Percentiles rank a stretch among this genome's conserved stretches.
These are phyloP conservation scores for Cataglyphis livida DNA, from an alignment of 2,888 invertebrate species.

Conservation along the genomic window DNA sequence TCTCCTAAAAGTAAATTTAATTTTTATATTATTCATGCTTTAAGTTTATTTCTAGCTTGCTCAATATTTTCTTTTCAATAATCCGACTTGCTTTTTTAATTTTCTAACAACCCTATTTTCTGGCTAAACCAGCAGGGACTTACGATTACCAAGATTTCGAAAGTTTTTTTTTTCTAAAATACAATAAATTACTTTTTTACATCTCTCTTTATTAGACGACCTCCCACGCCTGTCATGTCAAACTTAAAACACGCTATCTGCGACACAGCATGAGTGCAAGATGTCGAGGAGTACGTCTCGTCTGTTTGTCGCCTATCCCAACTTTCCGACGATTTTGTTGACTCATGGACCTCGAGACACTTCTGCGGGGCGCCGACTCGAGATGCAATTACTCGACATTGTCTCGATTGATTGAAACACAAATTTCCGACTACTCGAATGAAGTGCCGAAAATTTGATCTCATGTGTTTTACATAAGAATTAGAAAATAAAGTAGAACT, in stretches of 20 bases:
- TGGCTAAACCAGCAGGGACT: no score
- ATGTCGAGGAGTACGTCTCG: constrained; percentile 61
- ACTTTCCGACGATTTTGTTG: constrained; percentile 46
- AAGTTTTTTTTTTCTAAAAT: not conserved
- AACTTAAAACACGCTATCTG: constrained; percentile 46
- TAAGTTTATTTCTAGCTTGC: no score
- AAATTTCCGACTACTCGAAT: constrained; percentile 3
- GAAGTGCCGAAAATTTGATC: not conserved
- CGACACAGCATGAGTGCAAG: constrained; percentile 55
- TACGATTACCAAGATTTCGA: not conserved
- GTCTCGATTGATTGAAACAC: constrained; percentile 56
- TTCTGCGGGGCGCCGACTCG: constrained; percentile 58
- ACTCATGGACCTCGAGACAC: constrained; percentile 56
- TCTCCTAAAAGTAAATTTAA: no score
- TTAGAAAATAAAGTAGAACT: not conserved
- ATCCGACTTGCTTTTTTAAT: no score
- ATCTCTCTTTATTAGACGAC: not conserved
- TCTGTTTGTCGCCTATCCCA: constrained; percentile 65
- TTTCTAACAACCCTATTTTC: no score
- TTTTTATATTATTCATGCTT: no score
- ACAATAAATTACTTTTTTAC: not conserved
- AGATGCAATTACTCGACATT: constrained; percentile 50
- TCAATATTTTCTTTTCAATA: no score
- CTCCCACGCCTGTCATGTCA: constrained; percentile 30
- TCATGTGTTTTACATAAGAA: not conserved